Base-by-base conservation (phyloP, 2,888 invertebrate genomes). In the Creontiades dilutus region DNA sequence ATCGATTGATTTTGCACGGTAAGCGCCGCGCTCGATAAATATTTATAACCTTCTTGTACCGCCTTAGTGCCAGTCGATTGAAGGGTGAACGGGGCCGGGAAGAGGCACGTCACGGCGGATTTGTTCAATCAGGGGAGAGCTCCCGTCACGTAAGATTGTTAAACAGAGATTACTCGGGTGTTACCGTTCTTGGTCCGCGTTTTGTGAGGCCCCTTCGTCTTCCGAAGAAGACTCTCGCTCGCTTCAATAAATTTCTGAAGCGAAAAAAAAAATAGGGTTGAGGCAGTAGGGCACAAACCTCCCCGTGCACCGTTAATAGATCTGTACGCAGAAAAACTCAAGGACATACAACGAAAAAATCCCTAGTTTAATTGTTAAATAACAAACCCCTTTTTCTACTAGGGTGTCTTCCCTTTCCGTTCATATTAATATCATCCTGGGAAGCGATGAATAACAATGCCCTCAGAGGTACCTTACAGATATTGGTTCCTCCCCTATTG, bases 371-470 rank as follows among this genome's bases (percentile, higher is more conserved):
- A 90, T 90, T 90, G 90, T 90, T 90, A 89, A 90, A 90, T 90
- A 90, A 90, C 86, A 89, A 81, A 78, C 80, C 89, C 85, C 89
- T 84, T 81, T 23, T 76, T 89, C 68, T 57, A 75, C 76, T 16
- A 9, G 47, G 89, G 61, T 14, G 55, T 88, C 78, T 55, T 85
- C 85, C 78, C 87, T 61, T 48, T 61, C n/a, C 78, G 55, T 78
- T 78, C 52, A 52, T 88, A 88, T 78, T 88, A 88, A 78, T 78
- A 78, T 88, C 19, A 78, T 88, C 37, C 46, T 68, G 61, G 90
- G 88, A 89, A 80, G 89, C 90, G 78, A 89, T 91, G 91, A 90
- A 91, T 91, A 91, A 91, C 89, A 91, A 91, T 84, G 37, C 82
- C 68, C 23, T 55, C 75, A 37, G 48, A 85, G 88, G 89, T 80